phyloP scores from a whole-genome alignment of 2,113 vertebrate species.

The Corythaixoides concolor region DNA sequence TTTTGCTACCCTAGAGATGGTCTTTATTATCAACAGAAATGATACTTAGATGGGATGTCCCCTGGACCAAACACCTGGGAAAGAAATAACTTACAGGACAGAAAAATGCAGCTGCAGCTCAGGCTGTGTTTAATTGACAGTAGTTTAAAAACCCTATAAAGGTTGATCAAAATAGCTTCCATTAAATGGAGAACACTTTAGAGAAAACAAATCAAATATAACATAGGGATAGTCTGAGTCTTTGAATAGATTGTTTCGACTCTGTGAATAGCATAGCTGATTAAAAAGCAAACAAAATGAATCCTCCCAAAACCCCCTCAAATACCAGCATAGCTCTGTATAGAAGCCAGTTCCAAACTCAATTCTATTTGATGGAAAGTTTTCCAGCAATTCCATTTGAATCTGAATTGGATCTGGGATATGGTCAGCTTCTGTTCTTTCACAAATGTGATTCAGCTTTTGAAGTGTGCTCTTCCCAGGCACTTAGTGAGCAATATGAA shows the following conservation, averaged over 20 bases:
- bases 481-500: neutral
- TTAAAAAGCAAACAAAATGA: neutral
- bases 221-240: neutral
- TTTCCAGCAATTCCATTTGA: conserved; percentile 1
- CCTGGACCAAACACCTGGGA: conserved; percentile 55
- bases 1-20: neutral
- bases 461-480: neutral
- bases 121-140: conserved; percentile 39
- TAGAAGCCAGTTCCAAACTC: neutral
- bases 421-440: neutral
- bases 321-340: neutral
- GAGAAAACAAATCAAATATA: neutral
- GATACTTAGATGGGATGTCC: neutral
- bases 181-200: neutral
- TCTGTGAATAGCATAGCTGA: neutral
- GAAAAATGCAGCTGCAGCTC: conserved; percentile 49
- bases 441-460: neutral
- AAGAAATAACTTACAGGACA: conserved; percentile 30
- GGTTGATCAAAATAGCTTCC: conserved; percentile 9
- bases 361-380: neutral
- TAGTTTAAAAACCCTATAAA: neutral
- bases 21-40: conserved; percentile 32
- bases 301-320: neutral
- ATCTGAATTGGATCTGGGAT: neutral
- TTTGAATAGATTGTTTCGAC: neutral